A percentile compares a stretch with the other conserved stretches of the same genome.
phyloP scores from a whole-genome alignment of 2,888 invertebrate species.

The Eupithecia centaureata region DNA sequence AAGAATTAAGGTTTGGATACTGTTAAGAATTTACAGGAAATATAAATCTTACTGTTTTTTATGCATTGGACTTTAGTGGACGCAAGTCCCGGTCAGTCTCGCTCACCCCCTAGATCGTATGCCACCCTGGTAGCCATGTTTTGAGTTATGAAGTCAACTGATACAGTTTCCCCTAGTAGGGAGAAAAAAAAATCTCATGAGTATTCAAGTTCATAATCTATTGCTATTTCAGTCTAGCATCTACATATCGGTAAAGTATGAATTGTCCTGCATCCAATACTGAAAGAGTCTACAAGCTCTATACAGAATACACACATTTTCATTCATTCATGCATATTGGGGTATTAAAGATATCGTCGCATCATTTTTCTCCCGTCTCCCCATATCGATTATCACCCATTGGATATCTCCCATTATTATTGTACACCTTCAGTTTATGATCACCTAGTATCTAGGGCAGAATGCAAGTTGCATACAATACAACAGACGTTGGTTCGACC shows the following conservation, averaged over 20 bases:
- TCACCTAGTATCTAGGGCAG: not conserved
- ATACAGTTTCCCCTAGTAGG: slow-evolving; percentile 1
- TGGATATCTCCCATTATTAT: not conserved
- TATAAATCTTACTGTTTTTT: not conserved
- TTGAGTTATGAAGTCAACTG: slow-evolving; percentile 8
- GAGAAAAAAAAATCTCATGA: not conserved
- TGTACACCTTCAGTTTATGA: not conserved
- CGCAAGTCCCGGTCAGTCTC: not conserved
- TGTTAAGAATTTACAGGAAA: not conserved
- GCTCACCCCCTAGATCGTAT: not conserved
- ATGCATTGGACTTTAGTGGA: not conserved
- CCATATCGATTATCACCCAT: not conserved
- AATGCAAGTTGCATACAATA: not conserved
- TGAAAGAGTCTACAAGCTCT: no score
- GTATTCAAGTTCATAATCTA: not conserved
- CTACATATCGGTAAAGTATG: not conserved
- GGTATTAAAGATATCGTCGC: not conserved
- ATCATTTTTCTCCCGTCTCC: not conserved
- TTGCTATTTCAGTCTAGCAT: slow-evolving; percentile 1
- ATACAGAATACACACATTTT: not conserved
- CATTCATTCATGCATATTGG: not conserved
- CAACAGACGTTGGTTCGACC: not conserved
- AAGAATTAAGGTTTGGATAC: no score
- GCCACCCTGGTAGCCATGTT: slow-evolving; percentile 24
- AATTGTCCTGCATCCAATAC: not conserved